These are phyloP conservation scores for Neuroscelio doddi DNA, from an alignment of 2,888 invertebrate species.

Conservation along the genomic window DNA sequence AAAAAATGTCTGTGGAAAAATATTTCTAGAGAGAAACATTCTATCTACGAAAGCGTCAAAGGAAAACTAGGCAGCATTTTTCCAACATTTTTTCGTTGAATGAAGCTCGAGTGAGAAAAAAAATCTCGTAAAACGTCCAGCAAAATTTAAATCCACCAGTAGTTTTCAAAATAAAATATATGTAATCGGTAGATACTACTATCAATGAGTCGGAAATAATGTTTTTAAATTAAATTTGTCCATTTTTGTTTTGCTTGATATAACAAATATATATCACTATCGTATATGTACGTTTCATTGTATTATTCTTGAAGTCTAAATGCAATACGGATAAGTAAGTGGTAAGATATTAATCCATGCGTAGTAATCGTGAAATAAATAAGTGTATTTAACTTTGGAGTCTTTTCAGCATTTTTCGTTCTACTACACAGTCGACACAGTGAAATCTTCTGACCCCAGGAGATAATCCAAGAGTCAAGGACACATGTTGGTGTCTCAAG, in stretches of 20 bases:
- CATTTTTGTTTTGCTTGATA: too few relatives aligned
- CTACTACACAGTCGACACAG: slow-evolving; percentile 54
- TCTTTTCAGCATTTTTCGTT: slow-evolving; percentile 57
- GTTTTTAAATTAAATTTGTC: too few relatives aligned
- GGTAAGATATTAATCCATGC: slow-evolving; percentile 29
- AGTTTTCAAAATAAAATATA: too few relatives aligned
- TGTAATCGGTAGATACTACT: too few relatives aligned
- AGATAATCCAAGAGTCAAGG: slow-evolving; percentile 69
- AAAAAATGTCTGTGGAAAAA: too few relatives aligned
- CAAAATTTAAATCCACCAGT: slow-evolving; percentile 10
- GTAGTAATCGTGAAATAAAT: slow-evolving; percentile 23
- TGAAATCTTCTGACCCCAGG: slow-evolving; percentile 54
- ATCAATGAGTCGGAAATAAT: too few relatives aligned
- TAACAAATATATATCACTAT: too few relatives aligned
- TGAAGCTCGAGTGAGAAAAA: slow-evolving; percentile 13
- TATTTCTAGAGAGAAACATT: not conserved
- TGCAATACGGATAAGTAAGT: too few relatives aligned
- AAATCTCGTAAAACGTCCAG: slow-evolving; percentile 8
- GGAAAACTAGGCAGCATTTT: slow-evolving; percentile 14
- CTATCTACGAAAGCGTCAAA: slow-evolving; percentile 16
- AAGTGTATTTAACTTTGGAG: slow-evolving; percentile 27
- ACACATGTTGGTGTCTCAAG: slow-evolving; percentile 57
- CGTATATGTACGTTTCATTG: too few relatives aligned
- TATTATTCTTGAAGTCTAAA: too few relatives aligned
- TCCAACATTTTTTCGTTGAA: too few relatives aligned